A percentile compares a stretch with the other conserved stretches of the same genome.
These are phyloP conservation scores for Augiades crinisus DNA, from an alignment of 2,888 invertebrate species.

Conservation along the genomic window DNA sequence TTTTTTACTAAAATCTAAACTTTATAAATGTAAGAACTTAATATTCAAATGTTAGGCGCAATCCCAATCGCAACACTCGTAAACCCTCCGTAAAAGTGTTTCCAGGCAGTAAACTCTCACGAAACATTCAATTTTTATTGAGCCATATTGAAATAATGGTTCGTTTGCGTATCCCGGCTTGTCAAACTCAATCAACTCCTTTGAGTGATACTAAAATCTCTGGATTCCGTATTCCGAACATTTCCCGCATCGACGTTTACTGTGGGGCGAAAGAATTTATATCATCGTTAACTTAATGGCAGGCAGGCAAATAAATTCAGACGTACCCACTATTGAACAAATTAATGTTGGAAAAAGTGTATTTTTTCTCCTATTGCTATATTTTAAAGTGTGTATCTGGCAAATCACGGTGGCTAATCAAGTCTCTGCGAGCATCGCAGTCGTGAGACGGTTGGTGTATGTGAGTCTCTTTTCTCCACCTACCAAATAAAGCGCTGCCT, in stretches of 20 bases:
- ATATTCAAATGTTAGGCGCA: too few species aligned
- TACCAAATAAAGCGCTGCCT: too few species aligned
- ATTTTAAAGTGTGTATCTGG: too few species aligned
- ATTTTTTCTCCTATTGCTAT: too few species aligned
- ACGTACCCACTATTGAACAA: too few species aligned
- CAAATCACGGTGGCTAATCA: too few species aligned
- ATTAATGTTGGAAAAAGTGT: too few species aligned
- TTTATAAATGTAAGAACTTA: too few species aligned
- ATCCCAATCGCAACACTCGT: constrained; percentile 7
- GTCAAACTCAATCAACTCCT: constrained; percentile 33
- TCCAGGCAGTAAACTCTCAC: constrained; percentile 29
- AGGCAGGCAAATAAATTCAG: background rate
- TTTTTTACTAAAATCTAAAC: too few species aligned
- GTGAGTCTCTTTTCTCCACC: too few species aligned
- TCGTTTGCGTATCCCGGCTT: constrained; percentile 27
- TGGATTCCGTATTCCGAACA: constrained; percentile 29
- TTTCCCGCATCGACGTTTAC: background rate
- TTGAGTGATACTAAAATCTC: constrained; percentile 33
- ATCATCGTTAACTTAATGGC: background rate
- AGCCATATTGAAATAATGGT: constrained; percentile 12
- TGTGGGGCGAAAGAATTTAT: background rate
- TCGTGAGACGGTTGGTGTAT: too few species aligned
- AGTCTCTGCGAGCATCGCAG: too few species aligned
- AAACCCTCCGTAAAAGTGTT: constrained; percentile 27
- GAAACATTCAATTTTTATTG: constrained; percentile 24